Evolutionary conservation across 2,113 vertebrate genomes (phyloP).

Genomic region (Cyprinodon variegatus): DNA sequence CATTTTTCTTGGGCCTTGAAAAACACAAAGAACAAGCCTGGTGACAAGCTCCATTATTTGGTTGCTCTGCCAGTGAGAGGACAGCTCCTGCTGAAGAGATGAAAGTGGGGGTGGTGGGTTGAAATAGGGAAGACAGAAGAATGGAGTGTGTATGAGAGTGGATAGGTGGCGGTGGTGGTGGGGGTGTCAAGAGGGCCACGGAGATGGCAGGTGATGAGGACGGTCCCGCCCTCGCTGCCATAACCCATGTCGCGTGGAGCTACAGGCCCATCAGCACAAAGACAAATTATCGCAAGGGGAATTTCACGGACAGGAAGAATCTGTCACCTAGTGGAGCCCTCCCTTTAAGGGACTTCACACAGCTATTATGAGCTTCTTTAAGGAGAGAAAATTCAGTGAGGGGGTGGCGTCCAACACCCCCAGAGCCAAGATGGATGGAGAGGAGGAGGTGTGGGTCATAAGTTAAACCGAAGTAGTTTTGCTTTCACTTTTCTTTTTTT

Average conservation of each 20-base stretch:
- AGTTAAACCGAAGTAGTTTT: conserved; percentile 62
- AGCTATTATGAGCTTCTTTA: conserved; percentile 79
- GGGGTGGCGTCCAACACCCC: conserved; percentile 60
- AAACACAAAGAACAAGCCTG: conserved; percentile 91
- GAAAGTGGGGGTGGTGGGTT: conserved; percentile 78
- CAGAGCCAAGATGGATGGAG: conserved; percentile 52
- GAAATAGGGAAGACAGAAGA: conserved; percentile 63
- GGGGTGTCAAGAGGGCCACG: conserved; percentile 90
- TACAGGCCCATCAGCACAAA: conserved; percentile 88
- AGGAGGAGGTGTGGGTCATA: conserved; percentile 59
- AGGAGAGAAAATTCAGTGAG: conserved; percentile 70
- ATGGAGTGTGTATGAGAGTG: conserved; percentile 79
- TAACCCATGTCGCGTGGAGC: conserved; percentile 83
- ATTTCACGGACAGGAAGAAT: conserved; percentile 85
- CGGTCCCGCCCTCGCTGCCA: conserved; percentile 84
- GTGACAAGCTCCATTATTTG: conserved; percentile 99
- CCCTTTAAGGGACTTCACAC: conserved; percentile 76
- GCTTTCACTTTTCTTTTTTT: conserved; percentile 41
- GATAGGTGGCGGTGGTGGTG: conserved; percentile 75
- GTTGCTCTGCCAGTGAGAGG: conserved; percentile 90
- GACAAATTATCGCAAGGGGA: conserved; percentile 90
- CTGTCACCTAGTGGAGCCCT: conserved; percentile 84
- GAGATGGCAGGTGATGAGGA: conserved; percentile 98
- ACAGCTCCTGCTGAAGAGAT: conserved; percentile 93
- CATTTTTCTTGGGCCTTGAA: conserved; percentile 90